These are phyloP conservation scores for Halocynthia aurantium DNA, from an alignment of 23 tunicate species.

Conservation along the genomic window DNA sequence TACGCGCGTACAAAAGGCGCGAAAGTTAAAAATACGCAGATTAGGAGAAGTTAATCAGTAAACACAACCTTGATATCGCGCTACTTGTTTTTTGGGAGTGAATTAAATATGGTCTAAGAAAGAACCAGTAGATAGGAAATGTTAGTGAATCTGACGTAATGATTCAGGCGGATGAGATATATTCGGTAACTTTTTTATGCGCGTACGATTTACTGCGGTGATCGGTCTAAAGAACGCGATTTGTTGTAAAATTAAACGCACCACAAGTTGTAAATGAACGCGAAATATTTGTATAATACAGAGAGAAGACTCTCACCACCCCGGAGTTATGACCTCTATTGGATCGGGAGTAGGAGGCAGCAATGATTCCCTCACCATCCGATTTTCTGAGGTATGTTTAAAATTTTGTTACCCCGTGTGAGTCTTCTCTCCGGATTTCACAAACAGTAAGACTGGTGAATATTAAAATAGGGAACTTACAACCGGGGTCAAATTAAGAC, in stretches of 20 bases:
- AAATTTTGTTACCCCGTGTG: constrained; percentile 1
- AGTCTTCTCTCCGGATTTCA: not conserved
- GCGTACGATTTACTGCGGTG: too few relatives aligned
- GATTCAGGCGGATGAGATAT: too few relatives aligned
- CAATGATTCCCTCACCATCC: constrained; percentile 56
- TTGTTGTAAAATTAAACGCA: too few relatives aligned
- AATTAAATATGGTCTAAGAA: too few relatives aligned
- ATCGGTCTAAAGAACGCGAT: too few relatives aligned
- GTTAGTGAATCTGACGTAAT: too few relatives aligned
- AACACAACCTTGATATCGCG: too few relatives aligned
- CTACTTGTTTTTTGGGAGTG: too few relatives aligned
- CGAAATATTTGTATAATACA: constrained; percentile 5
- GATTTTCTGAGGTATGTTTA: constrained; percentile 66
- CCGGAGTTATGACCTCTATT: constrained; percentile 20
- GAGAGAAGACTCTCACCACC: constrained; percentile 5
- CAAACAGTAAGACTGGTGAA: not conserved
- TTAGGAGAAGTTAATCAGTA: not conserved
- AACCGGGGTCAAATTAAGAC: too few relatives aligned
- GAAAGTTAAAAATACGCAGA: not conserved
- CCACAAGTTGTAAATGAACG: not conserved
- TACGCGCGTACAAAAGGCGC: not conserved
- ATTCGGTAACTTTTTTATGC: too few relatives aligned
- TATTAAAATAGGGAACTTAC: not conserved
- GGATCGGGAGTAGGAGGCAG: constrained; percentile 29
- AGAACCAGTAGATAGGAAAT: too few relatives aligned